Conservation (phyloP, 30 jellyfish, hydroid and myxozoan genomes). For the Cassiopea andromeda region DNA sequence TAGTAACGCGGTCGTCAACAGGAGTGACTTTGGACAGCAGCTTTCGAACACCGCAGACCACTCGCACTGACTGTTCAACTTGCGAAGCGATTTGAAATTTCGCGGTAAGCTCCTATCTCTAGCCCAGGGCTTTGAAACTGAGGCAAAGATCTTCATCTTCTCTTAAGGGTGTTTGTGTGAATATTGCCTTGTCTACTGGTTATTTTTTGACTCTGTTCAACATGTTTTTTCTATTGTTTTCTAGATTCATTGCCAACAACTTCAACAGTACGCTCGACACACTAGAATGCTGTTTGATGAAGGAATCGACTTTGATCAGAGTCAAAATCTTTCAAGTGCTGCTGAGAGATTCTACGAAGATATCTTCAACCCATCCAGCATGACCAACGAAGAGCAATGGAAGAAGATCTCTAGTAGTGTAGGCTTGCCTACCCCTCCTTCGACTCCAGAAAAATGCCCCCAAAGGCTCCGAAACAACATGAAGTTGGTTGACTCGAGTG, state of each 20-base stretch:
- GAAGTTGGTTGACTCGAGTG: slow-evolving; percentile 47
- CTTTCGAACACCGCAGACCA: slow-evolving; percentile 87
- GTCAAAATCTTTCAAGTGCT: slow-evolving; percentile 43
- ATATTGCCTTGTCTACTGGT: not conserved
- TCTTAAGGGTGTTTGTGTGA: not conserved
- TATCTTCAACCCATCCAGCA: slow-evolving; percentile 51
- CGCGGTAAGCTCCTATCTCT: slow-evolving; percentile 72
- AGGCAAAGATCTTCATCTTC: not conserved
- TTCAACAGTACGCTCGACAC: slow-evolving; percentile 10
- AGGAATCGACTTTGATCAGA: slow-evolving; percentile 64
- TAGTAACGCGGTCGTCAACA: slow-evolving; percentile 14
- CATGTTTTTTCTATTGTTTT: slow-evolving; percentile 27
- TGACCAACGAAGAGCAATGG: slow-evolving; percentile 71
- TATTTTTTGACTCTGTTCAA: not conserved
- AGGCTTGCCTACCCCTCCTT: slow-evolving; percentile 84
- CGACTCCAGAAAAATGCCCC: slow-evolving; percentile 80
- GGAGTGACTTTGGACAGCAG: slow-evolving; percentile 76
- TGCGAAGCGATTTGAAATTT: slow-evolving; percentile 52
- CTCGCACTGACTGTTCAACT: slow-evolving; percentile 45
- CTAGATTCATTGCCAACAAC: slow-evolving; percentile 29
- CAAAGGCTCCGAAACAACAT: slow-evolving; percentile 37
- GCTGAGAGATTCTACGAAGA: slow-evolving; percentile 80
- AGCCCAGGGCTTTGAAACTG: slow-evolving; percentile 57
- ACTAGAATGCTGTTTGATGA: slow-evolving; percentile 75
- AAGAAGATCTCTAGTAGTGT: slow-evolving; percentile 55